Conservation (phyloP, 2,113 vertebrate genomes). For the Hemicordylus capensis region DNA sequence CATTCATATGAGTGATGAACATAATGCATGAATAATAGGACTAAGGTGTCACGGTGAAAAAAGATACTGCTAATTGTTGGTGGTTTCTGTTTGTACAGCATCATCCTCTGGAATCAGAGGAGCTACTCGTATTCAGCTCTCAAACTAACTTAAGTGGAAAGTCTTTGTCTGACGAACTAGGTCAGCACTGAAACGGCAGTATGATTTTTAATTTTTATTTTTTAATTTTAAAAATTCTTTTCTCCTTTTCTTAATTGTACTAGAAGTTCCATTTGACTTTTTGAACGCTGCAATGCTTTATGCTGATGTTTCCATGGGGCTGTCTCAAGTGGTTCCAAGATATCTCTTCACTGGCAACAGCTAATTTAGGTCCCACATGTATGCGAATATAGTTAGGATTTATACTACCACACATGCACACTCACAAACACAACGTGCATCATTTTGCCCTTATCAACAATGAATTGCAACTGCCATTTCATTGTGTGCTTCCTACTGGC, state of each 20-base stretch:
- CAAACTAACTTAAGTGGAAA: background rate
- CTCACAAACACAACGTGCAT: no score
- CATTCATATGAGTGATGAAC: no score
- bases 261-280: background rate
- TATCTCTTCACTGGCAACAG: background rate
- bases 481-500: slow-evolving; percentile 1
- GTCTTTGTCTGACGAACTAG: background rate
- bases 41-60: background rate
- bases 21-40: background rate
- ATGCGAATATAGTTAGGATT: slow-evolving; percentile 1
- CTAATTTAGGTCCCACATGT: background rate
- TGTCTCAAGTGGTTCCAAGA: background rate
- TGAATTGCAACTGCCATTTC: slow-evolving; percentile 18
- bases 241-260: background rate
- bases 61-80: background rate
- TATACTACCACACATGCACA: background rate
- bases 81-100: background rate
- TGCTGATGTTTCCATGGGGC: background rate
- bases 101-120: background rate
- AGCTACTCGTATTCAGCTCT: background rate
- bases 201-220: background rate
- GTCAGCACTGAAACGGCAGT: background rate
- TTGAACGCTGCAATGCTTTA: background rate
- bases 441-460: slow-evolving; percentile 1
- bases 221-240: no score